A percentile compares a stretch with the other conserved stretches of the same genome.
phyloP scores from a whole-genome alignment of 2,797 vertebrate genomes.

The Peromyscus aztecus region DNA sequence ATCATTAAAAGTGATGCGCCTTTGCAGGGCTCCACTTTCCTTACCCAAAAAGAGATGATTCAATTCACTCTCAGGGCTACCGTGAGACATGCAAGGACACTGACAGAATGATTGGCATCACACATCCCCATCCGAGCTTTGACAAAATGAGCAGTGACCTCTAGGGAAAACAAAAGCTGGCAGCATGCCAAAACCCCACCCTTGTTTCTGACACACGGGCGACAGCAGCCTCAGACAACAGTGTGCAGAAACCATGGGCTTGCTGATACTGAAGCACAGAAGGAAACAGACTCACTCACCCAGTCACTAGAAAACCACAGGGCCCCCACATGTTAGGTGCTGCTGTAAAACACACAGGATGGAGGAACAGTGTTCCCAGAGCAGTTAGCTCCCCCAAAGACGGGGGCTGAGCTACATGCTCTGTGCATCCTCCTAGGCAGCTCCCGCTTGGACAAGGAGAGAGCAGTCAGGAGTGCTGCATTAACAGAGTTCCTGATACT shows the following conservation, averaged over 20 bases:
- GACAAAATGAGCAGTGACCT: background rate
- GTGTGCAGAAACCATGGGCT: background rate
- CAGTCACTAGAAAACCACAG: constrained; percentile 51
- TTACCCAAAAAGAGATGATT: background rate
- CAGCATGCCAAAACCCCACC: background rate
- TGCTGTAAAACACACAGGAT: constrained; percentile 32
- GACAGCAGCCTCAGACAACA: background rate
- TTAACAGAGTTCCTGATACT: constrained; percentile 39
- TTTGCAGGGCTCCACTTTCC: background rate
- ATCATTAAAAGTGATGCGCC: background rate
- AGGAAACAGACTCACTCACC: constrained; percentile 60
- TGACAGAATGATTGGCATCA: background rate
- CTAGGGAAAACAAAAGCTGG: background rate
- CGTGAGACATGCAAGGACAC: background rate
- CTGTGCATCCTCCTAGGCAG: constrained; percentile 30
- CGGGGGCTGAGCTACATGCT: background rate
- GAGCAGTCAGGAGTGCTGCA: constrained; percentile 14
- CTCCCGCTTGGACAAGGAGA: constrained; percentile 11
- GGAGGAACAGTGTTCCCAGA: background rate
- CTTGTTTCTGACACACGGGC: background rate
- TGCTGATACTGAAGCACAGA: constrained; percentile 14
- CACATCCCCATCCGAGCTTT: background rate
- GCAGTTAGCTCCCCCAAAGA: constrained; percentile 15
- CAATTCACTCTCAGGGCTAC: background rate
- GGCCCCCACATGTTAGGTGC: background rate